Percentiles rank a stretch among this genome's conserved stretches.
These are phyloP conservation scores for Anthoscopus minutus DNA, from an alignment of 2,113 vertebrate species.

Conservation along the genomic window DNA sequence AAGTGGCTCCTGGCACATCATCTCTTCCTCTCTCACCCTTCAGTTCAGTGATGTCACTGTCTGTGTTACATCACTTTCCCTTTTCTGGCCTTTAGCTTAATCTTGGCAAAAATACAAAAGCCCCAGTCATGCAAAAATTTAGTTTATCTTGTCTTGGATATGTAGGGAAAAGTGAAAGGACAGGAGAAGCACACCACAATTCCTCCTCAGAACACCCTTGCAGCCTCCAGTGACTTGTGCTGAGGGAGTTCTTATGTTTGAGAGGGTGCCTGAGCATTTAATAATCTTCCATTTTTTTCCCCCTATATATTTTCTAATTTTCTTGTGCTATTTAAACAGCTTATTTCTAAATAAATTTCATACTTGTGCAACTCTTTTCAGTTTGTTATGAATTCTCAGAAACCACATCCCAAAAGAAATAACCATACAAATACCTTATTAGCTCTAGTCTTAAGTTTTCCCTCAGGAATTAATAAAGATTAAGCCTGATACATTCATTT, in stretches of 20 bases:
- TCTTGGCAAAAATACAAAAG: not conserved
- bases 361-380: not conserved
- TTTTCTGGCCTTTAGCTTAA: not conserved
- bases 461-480: conserved; percentile 3
- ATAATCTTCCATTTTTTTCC: not conserved
- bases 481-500: not conserved
- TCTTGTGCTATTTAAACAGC: not conserved
- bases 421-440: conserved; percentile 16
- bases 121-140: not conserved
- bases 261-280: not conserved
- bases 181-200: not conserved
- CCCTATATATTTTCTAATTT: not conserved
- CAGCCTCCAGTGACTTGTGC: not conserved
- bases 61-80: not conserved
- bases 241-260: not conserved
- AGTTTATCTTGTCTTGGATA: not conserved
- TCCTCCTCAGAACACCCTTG: not conserved
- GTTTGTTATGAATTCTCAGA: conserved; percentile 8
- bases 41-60: not conserved
- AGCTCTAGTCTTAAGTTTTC: not conserved
- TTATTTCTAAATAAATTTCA: conserved; percentile 14
- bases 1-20: not conserved
- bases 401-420: conserved; percentile 4
- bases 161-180: not conserved
- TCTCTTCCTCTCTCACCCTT: not conserved